Percentiles rank a stretch among this genome's conserved stretches.
These are phyloP conservation scores for Falco rusticolus DNA, from an alignment of 2,797 vertebrate species.

Conservation along the genomic window DNA sequence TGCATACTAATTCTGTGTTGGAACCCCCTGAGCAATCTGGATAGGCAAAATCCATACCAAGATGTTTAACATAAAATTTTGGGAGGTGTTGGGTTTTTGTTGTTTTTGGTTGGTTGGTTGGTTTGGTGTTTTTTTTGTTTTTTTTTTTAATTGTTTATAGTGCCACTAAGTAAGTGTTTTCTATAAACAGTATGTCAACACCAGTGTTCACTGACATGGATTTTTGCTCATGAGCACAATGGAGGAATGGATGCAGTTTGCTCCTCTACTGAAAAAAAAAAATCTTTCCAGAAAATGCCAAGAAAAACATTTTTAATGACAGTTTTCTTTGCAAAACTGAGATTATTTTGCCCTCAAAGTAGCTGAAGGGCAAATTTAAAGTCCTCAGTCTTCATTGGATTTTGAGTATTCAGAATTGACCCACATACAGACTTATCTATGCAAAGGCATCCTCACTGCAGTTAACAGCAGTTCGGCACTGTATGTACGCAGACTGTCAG, in stretches of 20 bases:
- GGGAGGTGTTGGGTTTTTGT: neutral
- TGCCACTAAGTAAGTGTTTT: neutral
- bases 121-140: accelerated
- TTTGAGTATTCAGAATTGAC: neutral
- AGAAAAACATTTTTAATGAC: neutral
- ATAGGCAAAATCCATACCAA: neutral
- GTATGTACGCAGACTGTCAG: accelerated
- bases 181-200: neutral
- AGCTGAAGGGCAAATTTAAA: slow-evolving; percentile 7
- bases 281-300: neutral
- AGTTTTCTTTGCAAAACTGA: neutral
- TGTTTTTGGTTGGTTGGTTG: neutral
- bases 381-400: neutral
- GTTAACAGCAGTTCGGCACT: neutral
- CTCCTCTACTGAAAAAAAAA: neutral
- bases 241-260: neutral
- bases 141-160: neutral
- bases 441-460: neutral
- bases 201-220: neutral
- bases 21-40: neutral
- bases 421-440: neutral
- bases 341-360: neutral
- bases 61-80: neutral
- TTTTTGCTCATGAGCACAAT: neutral
- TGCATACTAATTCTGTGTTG: neutral